These are phyloP conservation scores for Drosophila navojoa DNA, from an alignment of 1,140 invertebrate species.

Conservation along the genomic window DNA sequence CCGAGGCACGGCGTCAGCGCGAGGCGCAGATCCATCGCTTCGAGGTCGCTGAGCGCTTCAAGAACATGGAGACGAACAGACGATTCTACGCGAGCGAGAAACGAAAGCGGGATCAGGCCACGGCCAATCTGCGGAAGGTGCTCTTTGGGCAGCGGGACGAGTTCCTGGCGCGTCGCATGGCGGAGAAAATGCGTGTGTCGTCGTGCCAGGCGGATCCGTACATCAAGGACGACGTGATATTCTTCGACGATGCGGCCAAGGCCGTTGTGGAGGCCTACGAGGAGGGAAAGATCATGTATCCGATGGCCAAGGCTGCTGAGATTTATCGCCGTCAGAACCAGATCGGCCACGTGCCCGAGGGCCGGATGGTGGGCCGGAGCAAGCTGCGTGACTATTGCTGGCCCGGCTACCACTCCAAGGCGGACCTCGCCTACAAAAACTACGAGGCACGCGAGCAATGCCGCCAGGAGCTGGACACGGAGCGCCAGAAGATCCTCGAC, in stretches of 20 bases:
- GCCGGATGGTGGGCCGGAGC: slow-evolving; percentile 38
- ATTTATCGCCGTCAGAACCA: slow-evolving; percentile 45
- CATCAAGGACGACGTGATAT: slow-evolving; percentile 51
- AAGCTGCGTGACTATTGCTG: slow-evolving; percentile 54
- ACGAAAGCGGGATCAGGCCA: slow-evolving; percentile 2
- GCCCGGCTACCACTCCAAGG: slow-evolving; percentile 59
- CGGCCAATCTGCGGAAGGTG: slow-evolving; percentile 21
- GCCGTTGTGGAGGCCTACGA: slow-evolving; percentile 41
- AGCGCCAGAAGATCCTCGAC: slow-evolving; percentile 47
- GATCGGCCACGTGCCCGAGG: slow-evolving; percentile 40
- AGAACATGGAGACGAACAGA: slow-evolving; percentile 52
- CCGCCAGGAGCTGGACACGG: slow-evolving; percentile 21
- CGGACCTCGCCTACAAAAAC: slow-evolving; percentile 60
- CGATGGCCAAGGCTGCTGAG: slow-evolving; percentile 46
- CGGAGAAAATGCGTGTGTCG: slow-evolving; percentile 44
- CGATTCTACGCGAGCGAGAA: slow-evolving; percentile 24
- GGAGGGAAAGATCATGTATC: slow-evolving; percentile 50
- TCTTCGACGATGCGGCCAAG: slow-evolving; percentile 48
- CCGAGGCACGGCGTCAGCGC: background rate
- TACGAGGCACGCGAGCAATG: slow-evolving; percentile 59
- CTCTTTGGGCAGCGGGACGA: slow-evolving; percentile 50
- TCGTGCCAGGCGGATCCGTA: slow-evolving; percentile 44
- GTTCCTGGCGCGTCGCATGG: slow-evolving; percentile 27
- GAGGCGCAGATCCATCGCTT: slow-evolving; percentile 46
- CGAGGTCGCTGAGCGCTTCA: slow-evolving; percentile 45